Percentiles rank a stretch among this genome's conserved stretches.
Evolutionary conservation across 1,140 invertebrate genomes (phyloP).

Genomic region (Drosophila guanche): DNA sequence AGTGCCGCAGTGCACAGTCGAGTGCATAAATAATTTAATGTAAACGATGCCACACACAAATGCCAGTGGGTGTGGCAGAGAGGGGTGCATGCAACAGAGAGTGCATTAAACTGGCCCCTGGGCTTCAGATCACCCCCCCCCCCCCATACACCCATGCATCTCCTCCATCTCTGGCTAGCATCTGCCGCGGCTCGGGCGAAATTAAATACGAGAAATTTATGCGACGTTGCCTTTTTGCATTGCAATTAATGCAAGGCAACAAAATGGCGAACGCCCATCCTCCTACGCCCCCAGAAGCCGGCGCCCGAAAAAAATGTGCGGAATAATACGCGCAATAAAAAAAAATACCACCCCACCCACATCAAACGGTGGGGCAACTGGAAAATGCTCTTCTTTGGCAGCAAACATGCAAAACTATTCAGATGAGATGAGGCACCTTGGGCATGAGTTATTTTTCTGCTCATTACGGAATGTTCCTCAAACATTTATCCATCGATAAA

Average conservation of each 20-base stretch:
- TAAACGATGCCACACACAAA: slow-evolving; percentile 45
- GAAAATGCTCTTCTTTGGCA: slow-evolving; percentile 16
- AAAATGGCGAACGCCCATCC: slow-evolving; percentile 43
- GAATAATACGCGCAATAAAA: slow-evolving; percentile 19
- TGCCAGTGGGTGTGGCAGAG: neutral
- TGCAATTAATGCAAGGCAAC: slow-evolving; percentile 71
- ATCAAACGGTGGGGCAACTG: slow-evolving; percentile 4
- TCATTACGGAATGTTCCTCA: no score
- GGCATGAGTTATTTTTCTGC: no score
- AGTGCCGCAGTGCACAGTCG: slow-evolving; percentile 38
- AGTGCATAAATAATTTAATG: slow-evolving; percentile 80
- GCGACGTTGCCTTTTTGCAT: slow-evolving; percentile 72
- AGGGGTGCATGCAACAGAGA: slow-evolving; percentile 42
- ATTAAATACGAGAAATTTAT: slow-evolving; percentile 82
- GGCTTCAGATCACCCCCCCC: neutral
- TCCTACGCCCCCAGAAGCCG: slow-evolving; percentile 14
- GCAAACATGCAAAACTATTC: neutral
- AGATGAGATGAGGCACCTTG: no score
- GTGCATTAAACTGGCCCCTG: slow-evolving; percentile 45
- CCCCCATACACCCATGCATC: neutral
- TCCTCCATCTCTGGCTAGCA: slow-evolving; percentile 36
- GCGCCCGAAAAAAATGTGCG: slow-evolving; percentile 13
- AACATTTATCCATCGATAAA: no score
- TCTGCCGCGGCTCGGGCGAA: slow-evolving; percentile 59
- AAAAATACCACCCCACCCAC: slow-evolving; percentile 1